Conservation (phyloP, 2,797 vertebrate genomes). For the Simalia tracyae region DNA sequence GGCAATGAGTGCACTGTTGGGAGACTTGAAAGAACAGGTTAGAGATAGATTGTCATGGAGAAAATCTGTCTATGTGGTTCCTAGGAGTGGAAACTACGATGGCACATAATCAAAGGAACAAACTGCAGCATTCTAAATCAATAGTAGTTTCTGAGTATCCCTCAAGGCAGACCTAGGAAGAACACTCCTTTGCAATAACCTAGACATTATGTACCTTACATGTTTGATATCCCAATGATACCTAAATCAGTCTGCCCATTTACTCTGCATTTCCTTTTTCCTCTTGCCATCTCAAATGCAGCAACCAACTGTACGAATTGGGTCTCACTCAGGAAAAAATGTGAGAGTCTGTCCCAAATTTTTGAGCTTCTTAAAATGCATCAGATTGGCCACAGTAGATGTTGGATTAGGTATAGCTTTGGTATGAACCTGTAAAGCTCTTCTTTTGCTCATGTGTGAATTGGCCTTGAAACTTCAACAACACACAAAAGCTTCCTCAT, state of each 20-base stretch:
- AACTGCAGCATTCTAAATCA: too few relatives aligned
- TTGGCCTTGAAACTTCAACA: neutral
- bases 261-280: neutral
- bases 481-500: neutral
- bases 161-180: too few relatives aligned
- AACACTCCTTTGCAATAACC: too few relatives aligned
- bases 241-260: neutral
- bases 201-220: too few relatives aligned
- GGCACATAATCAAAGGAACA: too few relatives aligned
- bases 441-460: neutral
- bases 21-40: too few relatives aligned
- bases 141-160: too few relatives aligned
- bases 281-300: neutral
- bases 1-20: too few relatives aligned
- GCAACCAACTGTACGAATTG: neutral
- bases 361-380: neutral
- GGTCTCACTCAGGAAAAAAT: neutral
- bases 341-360: neutral
- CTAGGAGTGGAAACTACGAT: too few relatives aligned
- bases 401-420: neutral
- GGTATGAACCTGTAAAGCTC: neutral
- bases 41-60: too few relatives aligned
- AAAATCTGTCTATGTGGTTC: too few relatives aligned
- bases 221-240: too few relatives aligned
- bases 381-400: neutral